These are phyloP conservation scores for Byasa hedistus DNA, from an alignment of 2,888 invertebrate species.

Conservation along the genomic window DNA sequence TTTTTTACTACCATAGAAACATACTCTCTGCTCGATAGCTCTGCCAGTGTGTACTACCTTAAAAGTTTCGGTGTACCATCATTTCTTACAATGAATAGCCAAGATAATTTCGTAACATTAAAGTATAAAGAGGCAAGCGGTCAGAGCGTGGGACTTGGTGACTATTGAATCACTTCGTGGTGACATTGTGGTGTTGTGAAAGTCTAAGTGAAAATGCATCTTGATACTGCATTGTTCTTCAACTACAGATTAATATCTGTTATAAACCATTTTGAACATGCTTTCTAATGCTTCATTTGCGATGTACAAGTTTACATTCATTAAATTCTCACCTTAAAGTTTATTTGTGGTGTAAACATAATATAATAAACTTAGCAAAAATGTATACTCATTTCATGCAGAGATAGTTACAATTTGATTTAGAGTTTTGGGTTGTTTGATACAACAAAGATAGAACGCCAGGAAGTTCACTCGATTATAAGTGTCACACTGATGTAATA, in stretches of 20 bases:
- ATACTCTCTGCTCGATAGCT: too few relatives aligned
- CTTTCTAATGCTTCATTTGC: constrained; percentile 21
- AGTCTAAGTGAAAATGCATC: constrained; percentile 26
- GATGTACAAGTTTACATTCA: neutral
- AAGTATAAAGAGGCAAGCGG: constrained; percentile 2
- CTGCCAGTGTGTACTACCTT: too few relatives aligned
- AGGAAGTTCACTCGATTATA: neutral
- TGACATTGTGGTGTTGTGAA: constrained; percentile 27
- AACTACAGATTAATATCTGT: constrained; percentile 15
- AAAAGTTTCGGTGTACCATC: too few relatives aligned
- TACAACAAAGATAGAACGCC: neutral
- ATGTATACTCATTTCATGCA: neutral
- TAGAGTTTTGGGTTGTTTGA: too few relatives aligned
- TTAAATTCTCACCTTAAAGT: neutral
- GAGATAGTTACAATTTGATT: too few relatives aligned
- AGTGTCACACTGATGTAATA: neutral
- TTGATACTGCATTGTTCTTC: constrained; percentile 25
- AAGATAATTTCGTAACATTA: constrained; percentile 6
- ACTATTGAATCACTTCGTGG: constrained; percentile 16
- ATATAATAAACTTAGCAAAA: neutral
- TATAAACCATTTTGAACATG: constrained; percentile 13
- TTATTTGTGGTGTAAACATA: neutral
- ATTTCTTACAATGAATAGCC: neutral
- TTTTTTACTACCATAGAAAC: too few relatives aligned
- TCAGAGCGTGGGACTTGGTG: constrained; percentile 21